phyloP scores from a whole-genome alignment of 92 coral and sea anemone species.

The Palythoa grandiflora region DNA sequence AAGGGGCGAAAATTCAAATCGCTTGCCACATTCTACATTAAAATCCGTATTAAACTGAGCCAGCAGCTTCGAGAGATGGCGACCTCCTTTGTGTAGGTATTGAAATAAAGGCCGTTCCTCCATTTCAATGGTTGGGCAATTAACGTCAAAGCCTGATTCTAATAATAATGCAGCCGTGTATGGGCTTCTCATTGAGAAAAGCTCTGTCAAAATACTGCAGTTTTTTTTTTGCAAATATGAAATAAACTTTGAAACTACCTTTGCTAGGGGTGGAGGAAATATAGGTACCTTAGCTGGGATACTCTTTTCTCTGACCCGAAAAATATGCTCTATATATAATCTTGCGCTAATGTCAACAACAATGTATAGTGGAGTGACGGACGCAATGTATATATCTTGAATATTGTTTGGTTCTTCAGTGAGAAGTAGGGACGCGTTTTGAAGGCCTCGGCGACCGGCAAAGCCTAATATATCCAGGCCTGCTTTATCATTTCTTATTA shows the following conservation, averaged over 20 bases:
- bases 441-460: slow-evolving; percentile 9
- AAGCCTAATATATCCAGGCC: background rate
- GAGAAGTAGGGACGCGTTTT: background rate
- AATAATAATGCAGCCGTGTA: background rate
- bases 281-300: background rate
- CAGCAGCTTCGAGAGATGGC: slow-evolving; percentile 67
- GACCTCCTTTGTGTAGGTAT: slow-evolving; percentile 53
- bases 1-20: slow-evolving; percentile 40
- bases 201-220: background rate
- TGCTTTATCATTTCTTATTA: background rate
- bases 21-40: slow-evolving; percentile 51
- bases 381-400: background rate
- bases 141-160: slow-evolving; percentile 3
- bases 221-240: background rate
- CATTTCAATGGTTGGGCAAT: background rate
- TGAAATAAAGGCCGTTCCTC: slow-evolving; percentile 27
- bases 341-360: background rate
- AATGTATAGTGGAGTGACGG: background rate
- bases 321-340: background rate
- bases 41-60: slow-evolving; percentile 36
- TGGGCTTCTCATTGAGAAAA: background rate
- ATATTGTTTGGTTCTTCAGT: background rate
- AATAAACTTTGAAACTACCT: background rate
- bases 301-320: background rate
- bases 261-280: background rate